These are phyloP conservation scores for Mesoligia furuncula DNA, from an alignment of 2,888 invertebrate genomes.

Conservation along the genomic window DNA sequence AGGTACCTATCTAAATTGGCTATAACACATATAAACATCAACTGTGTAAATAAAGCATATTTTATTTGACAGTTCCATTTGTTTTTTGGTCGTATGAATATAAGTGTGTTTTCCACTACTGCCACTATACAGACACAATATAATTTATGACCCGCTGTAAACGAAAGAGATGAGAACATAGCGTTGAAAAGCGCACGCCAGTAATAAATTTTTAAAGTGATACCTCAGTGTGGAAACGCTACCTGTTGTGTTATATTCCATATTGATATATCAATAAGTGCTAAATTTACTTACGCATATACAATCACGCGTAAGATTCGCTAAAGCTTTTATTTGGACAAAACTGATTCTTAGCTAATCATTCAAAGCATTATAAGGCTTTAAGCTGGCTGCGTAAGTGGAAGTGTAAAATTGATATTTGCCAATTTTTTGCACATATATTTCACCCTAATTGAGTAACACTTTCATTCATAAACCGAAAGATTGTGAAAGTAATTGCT, in stretches of 20 bases:
- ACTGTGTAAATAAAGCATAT: not conserved
- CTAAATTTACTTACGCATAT: conserved; percentile 15
- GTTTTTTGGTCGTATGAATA: not conserved
- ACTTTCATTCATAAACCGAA: no score
- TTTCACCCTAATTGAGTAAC: no score
- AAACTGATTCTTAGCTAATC: not conserved
- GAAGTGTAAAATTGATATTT: not conserved
- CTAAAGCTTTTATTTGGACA: not conserved
- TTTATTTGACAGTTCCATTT: not conserved
- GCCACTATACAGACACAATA: conserved; percentile 1
- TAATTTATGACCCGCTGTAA: conserved; percentile 37
- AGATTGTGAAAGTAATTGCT: no score
- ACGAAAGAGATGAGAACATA: conserved; percentile 10
- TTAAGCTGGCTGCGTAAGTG: not conserved
- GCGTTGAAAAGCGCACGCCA: conserved; percentile 25
- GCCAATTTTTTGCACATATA: not conserved
- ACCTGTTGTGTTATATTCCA: conserved; percentile 1
- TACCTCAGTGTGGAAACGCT: conserved; percentile 7
- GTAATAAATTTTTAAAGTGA: conserved; percentile 31
- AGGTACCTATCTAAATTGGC: no score
- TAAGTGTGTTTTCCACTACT: not conserved
- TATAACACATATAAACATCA: no score
- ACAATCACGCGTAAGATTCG: conserved; percentile 14
- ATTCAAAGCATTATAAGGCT: not conserved
- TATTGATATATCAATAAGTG: conserved; percentile 32